Evolutionary conservation across 2,113 vertebrate species (phyloP).

Genomic region (Plectropomus leopardus): DNA sequence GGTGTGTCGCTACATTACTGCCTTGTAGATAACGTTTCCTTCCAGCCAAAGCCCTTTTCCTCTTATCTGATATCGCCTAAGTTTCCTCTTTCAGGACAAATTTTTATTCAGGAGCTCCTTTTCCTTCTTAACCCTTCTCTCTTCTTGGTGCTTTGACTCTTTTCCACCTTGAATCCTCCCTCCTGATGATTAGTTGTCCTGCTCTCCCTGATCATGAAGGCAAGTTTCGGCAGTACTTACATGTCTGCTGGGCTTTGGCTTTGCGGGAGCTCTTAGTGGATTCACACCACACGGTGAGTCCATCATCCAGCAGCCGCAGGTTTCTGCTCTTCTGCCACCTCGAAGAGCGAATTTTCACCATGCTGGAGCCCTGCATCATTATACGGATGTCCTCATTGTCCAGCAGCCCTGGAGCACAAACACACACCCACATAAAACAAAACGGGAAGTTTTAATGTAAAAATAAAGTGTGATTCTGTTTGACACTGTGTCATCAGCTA

Average conservation of each 20-base stretch:
- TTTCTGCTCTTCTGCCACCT: slow-evolving; percentile 88
- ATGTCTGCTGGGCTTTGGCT: slow-evolving; percentile 87
- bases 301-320: slow-evolving; percentile 92
- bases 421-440: not conserved
- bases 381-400: slow-evolving; percentile 91
- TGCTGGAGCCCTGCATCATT: slow-evolving; percentile 92
- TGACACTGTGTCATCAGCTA: not conserved
- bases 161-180: slow-evolving; percentile 10
- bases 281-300: slow-evolving; percentile 93
- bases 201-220: not conserved
- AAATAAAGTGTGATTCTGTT: not conserved
- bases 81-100: slow-evolving; percentile 29
- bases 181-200: too few species aligned
- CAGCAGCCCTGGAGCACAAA: slow-evolving; percentile 84
- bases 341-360: slow-evolving; percentile 91
- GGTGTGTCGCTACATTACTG: not conserved
- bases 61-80: slow-evolving; percentile 31
- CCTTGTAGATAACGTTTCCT: slow-evolving; percentile 16
- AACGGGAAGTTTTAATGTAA: not conserved
- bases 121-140: not conserved
- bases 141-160: not conserved
- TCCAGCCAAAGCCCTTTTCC: slow-evolving; percentile 16
- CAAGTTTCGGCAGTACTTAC: slow-evolving; percentile 83
- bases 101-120: slow-evolving; percentile 12
- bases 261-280: slow-evolving; percentile 85